Evolutionary conservation across 2,113 vertebrate genomes (phyloP), one percentile per base, ranked within the genome.

Genomic region (Cepphus grylle): DNA sequence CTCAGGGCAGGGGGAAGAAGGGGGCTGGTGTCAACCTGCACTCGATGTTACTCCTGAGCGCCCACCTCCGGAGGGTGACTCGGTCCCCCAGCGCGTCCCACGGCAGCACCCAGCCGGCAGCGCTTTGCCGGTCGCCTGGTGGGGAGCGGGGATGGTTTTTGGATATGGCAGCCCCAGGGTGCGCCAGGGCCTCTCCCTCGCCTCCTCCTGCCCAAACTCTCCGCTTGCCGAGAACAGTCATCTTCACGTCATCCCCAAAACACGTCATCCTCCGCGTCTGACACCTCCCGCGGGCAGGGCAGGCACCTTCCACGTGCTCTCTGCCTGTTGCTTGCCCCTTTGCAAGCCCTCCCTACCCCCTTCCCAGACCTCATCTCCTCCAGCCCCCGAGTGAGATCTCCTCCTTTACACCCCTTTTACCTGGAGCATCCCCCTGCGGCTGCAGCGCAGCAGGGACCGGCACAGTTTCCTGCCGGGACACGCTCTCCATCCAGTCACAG

Each of bases 261-360:
- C 62, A 20, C 8, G 0, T 34, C 84, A 30, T 4, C 21, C 45
- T 32, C 65, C 4, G 23, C 0, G 1, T 3, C 49, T 0, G 0
- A 21, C 49, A 32, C 50, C 36, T 36, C 50, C 34, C 1, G 0
- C 0, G 1, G 65, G 74, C 65, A 45, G 40, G 49, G 76, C 66
- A 18, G 72, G 80, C 61, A 49, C 50, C 10, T 11, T 47, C 76
- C 71, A 6, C 0, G 3, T 22, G 56, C 21, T 59, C 72, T 36
- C 89, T 19, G 59, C 49, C 55, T 18, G 62, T 3, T 25, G 26
- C 42, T 77, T 3, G 0, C 42, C 55, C 55, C 49, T 49, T 42
- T 9, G 26, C 10, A 34, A 81, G 23, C 55, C 16, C 36, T 52
- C 56, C 38, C 25, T 19, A 8, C 19, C 19, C 65, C 12, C 11